Conservation (phyloP, 64 coral and sea anemone species). For the Anthopleura sola region DNA sequence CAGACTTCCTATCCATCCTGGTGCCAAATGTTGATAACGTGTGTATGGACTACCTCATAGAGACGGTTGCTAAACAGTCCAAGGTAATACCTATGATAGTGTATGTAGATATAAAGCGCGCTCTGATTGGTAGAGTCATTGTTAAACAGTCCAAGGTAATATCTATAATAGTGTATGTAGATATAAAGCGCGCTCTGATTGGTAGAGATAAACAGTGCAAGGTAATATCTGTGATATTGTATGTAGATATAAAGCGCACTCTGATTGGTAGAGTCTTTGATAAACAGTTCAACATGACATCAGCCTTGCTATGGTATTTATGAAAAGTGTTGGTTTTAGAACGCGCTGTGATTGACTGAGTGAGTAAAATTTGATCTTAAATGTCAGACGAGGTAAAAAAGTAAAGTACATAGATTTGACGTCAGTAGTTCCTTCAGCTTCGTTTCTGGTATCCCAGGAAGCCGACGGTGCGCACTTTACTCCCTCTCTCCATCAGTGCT, state of each 20-base stretch:
- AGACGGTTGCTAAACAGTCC: slow-evolving; percentile 85
- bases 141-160: neutral
- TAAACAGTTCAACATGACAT: neutral
- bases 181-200: neutral
- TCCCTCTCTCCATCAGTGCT: no score
- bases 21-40: slow-evolving; percentile 99
- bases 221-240: no score
- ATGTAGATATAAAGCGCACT: neutral
- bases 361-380: no score
- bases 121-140: neutral
- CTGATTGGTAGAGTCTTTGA: neutral
- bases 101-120: neutral
- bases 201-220: neutral
- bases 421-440: no score
- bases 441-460: no score
- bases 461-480: no score
- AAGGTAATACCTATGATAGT: slow-evolving; percentile 53
- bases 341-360: no score
- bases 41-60: slow-evolving; percentile 90
- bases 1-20: slow-evolving; percentile 92
- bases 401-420: no score
- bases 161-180: no score
- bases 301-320: no score
- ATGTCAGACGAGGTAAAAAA: no score
- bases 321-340: no score